Evolutionary conservation across 2,888 invertebrate species (phyloP), one percentile per base, ranked within the genome.

Genomic region (Leptopilina myrica): DNA sequence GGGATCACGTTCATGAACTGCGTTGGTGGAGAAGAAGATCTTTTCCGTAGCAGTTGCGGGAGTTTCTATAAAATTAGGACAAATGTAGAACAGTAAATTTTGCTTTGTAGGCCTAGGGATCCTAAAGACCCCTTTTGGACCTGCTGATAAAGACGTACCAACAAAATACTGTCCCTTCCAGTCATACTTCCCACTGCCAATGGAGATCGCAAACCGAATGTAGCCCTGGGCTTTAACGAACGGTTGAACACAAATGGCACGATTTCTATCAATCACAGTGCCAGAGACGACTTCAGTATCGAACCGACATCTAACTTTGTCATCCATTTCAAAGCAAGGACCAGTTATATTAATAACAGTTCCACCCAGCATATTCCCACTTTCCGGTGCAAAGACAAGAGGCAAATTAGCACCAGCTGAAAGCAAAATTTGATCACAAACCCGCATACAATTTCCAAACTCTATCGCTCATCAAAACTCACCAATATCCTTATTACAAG

Each of bases 301-400:
- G 88, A 97, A 97, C 84, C 96, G 95, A 88, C 98, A 98, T 77
- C 94, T 95, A 73, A 98, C 95, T 84, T 95, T 94, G 86, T 96
- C 95, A 1, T 93, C 93, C 0, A 94, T 94, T 84, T 95, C 93
- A 90, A 99, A 97, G 90, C 99, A 99, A 2, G 98, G 98, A 0
- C 99, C 99, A 0, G 99, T 98, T 80, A 99, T 97, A 90, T 99
- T 98, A 62, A 99, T 97, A 77, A 98, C 95, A 0, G 98, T 97
- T 1, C 99, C 99, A 4, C 99, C 99, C 84, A 99, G 93, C 99
- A 99, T 99, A 91, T 97, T 98, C 5, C 98, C 99, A 89, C 97
- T 97, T 91, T 98, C 98, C 0, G 98, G 98, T 0, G 98, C 98
- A 88, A 98, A 98, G 86, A 96, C 95, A 77, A 98, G 91, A 0